Conservation (phyloP, 2,888 invertebrate genomes). For the Venusia cambrica region DNA sequence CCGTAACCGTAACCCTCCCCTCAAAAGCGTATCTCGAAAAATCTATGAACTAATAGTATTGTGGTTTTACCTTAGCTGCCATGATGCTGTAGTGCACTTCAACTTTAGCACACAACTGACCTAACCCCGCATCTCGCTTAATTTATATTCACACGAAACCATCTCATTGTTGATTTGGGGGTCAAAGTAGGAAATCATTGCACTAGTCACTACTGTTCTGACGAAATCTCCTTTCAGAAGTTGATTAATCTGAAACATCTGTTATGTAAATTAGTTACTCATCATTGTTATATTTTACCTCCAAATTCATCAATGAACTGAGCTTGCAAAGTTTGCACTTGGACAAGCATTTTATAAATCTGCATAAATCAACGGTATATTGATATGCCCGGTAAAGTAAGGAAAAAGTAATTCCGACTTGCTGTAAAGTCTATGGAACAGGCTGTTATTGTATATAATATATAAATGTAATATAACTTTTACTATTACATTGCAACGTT, state of each 20-base stretch:
- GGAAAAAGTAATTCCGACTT: too few species aligned
- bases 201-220: conserved; percentile 41
- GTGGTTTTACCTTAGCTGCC: conserved; percentile 54
- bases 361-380: too few species aligned
- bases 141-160: conserved; percentile 56
- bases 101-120: conserved; percentile 49
- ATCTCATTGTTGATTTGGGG: conserved; percentile 51
- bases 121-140: conserved; percentile 40
- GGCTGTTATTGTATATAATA: too few species aligned
- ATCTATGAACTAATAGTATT: too few species aligned
- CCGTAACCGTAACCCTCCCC: too few species aligned
- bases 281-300: conserved; percentile 38
- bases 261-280: conserved; percentile 49
- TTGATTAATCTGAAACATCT: conserved; percentile 49
- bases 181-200: conserved; percentile 52
- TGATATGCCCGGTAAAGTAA: too few species aligned
- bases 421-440: too few species aligned
- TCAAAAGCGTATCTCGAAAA: too few species aligned
- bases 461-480: too few species aligned
- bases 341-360: conserved; percentile 12
- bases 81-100: conserved; percentile 42
- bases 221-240: conserved; percentile 48
- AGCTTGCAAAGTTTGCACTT: too few species aligned
- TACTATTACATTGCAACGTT: too few species aligned
- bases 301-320: conserved; percentile 40